These are phyloP conservation scores for Pandemis heparana DNA, from an alignment of 2,888 invertebrate genomes.

Conservation along the genomic window DNA sequence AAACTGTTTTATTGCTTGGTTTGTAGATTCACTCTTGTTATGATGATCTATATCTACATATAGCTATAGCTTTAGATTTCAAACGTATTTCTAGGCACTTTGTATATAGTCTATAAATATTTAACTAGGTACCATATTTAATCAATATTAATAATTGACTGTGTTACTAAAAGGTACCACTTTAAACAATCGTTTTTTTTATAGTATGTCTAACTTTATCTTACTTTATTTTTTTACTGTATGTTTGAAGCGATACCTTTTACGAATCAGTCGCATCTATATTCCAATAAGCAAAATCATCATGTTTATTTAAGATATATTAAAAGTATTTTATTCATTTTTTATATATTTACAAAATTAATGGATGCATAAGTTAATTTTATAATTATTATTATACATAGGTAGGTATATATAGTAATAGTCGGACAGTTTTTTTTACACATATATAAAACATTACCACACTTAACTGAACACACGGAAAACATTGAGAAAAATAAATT, in stretches of 20 bases:
- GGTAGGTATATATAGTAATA: slow-evolving; percentile 20
- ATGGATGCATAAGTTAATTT: slow-evolving; percentile 24
- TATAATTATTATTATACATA: slow-evolving; percentile 26
- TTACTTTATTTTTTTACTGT: neutral
- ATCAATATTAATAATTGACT: neutral
- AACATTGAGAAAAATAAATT: slow-evolving; percentile 13
- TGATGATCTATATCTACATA: slow-evolving; percentile 15
- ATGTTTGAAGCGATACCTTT: neutral
- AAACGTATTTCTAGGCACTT: slow-evolving; percentile 41
- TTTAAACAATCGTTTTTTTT: neutral
- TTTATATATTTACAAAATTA: slow-evolving; percentile 37
- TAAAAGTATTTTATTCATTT: slow-evolving; percentile 25
- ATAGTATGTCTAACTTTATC: neutral
- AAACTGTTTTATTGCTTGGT: slow-evolving; percentile 13
- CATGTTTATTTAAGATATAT: slow-evolving; percentile 8
- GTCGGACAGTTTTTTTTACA: slow-evolving; percentile 37
- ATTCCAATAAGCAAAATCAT: slow-evolving; percentile 30
- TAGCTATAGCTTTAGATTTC: slow-evolving; percentile 31
- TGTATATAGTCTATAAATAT: slow-evolving; percentile 27
- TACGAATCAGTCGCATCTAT: neutral
- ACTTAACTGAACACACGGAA: slow-evolving; percentile 28
- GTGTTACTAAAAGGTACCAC: neutral
- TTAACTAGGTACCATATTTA: slow-evolving; percentile 4
- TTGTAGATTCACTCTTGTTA: neutral
- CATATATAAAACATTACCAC: slow-evolving; percentile 27